Conservation (phyloP, 2,797 vertebrate genomes). For the Mormyrus hasselquistii region DNA sequence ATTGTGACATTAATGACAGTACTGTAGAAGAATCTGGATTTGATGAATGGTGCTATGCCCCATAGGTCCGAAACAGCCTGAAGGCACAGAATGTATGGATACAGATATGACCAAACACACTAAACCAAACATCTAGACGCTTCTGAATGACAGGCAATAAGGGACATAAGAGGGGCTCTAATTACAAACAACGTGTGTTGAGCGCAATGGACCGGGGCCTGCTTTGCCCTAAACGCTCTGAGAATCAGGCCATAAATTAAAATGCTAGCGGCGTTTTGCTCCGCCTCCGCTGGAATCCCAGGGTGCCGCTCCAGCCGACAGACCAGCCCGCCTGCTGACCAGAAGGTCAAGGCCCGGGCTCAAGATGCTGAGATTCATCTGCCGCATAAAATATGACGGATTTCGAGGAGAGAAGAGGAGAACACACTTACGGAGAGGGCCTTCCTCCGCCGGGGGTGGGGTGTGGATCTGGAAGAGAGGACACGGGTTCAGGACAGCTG, state of each 20-base stretch:
- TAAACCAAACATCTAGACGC: background rate
- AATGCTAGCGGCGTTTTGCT: background rate
- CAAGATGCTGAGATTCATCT: background rate
- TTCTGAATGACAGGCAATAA: background rate
- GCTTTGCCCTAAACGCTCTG: background rate
- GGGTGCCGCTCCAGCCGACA: background rate
- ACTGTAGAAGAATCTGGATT: background rate
- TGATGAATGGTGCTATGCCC: background rate
- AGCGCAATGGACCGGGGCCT: background rate
- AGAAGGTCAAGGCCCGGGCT: background rate
- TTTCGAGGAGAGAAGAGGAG: conserved; percentile 24
- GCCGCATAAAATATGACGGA: background rate
- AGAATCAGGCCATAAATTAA: conserved; percentile 20
- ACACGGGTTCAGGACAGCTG: conserved; percentile 48
- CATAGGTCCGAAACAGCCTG: background rate
- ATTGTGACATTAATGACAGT: background rate
- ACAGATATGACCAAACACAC: background rate
- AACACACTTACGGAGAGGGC: conserved; percentile 78
- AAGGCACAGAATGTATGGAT: background rate
- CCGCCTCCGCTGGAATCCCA: background rate
- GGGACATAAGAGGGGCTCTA: background rate
- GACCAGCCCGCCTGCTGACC: background rate
- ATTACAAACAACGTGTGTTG: background rate
- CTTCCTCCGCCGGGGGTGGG: conserved; percentile 82
- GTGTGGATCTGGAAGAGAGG: conserved; percentile 76